Conservation (phyloP, 1,140 invertebrate genomes). For the Calliopsis andreniformis region DNA sequence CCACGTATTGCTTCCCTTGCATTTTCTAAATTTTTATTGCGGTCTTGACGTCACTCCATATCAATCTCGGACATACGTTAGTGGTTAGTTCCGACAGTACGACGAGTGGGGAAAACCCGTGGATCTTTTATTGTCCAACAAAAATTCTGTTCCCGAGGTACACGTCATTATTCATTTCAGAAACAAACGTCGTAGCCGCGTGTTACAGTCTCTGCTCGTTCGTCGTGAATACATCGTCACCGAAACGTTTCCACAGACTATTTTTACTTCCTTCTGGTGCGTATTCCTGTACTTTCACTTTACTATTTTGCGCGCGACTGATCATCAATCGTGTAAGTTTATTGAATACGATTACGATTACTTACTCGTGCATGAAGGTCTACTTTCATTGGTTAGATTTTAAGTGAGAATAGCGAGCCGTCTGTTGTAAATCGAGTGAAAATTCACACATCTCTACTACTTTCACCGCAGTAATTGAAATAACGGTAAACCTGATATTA, state of each 20-base stretch:
- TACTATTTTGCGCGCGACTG: neutral
- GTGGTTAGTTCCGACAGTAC: neutral
- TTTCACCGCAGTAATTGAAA: slow-evolving; percentile 11
- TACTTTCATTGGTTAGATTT: slow-evolving; percentile 23
- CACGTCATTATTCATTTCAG: slow-evolving; percentile 6
- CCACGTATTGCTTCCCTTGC: neutral
- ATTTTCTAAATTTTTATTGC: neutral
- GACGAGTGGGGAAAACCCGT: neutral
- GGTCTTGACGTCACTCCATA: neutral
- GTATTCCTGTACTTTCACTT: neutral
- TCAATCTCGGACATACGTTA: neutral
- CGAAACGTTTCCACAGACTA: no score
- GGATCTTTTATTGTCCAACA: neutral
- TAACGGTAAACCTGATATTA: slow-evolving; percentile 36
- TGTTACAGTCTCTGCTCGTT: neutral
- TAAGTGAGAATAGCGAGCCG: neutral
- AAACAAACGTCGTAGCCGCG: neutral
- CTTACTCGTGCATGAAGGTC: slow-evolving; percentile 8
- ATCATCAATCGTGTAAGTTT: neutral
- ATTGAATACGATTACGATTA: slow-evolving; percentile 1
- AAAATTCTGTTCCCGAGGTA: neutral
- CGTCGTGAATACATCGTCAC: neutral
- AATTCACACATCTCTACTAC: slow-evolving; percentile 33
- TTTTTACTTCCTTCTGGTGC: neutral
- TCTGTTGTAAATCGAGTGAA: neutral